Evolutionary conservation across 2,113 vertebrate genomes (phyloP).

Genomic region (Lonchura striata): DNA sequence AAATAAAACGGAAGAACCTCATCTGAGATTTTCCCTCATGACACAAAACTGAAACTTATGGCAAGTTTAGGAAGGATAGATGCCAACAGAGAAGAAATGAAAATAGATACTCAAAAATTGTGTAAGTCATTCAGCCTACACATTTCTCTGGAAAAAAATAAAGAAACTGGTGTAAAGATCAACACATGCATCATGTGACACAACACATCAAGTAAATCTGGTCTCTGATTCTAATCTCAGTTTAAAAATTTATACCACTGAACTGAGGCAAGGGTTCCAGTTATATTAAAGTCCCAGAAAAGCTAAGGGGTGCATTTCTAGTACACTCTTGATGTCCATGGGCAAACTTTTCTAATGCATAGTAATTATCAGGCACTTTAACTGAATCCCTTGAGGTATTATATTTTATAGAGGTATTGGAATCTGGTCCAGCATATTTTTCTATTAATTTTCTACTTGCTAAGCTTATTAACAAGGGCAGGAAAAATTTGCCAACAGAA

Average conservation of each 20-base stretch:
- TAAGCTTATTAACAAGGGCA: not conserved
- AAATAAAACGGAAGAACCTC: not conserved
- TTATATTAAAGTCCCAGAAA: not conserved
- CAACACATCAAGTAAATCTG: not conserved
- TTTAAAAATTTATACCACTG: not conserved
- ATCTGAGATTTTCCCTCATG: not conserved
- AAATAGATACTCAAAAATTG: not conserved
- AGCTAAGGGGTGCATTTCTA: not conserved
- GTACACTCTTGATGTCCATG: not conserved
- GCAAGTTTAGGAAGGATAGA: not conserved
- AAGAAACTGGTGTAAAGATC: not conserved
- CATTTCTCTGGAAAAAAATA: not conserved
- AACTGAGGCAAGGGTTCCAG: not conserved
- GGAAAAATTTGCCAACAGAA: not conserved
- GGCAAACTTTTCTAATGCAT: not conserved
- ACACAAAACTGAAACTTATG: not conserved
- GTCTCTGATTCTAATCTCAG: not conserved
- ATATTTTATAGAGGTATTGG: not conserved
- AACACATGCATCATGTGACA: rapidly evolving
- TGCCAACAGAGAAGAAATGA: not conserved
- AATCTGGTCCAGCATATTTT: not conserved
- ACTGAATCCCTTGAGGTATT: not conserved
- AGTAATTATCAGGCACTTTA: not conserved
- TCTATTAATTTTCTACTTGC: not conserved
- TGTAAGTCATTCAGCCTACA: not conserved